Evolutionary conservation across 2,113 vertebrate species (phyloP).

Genomic region (Halcyon senegalensis): DNA sequence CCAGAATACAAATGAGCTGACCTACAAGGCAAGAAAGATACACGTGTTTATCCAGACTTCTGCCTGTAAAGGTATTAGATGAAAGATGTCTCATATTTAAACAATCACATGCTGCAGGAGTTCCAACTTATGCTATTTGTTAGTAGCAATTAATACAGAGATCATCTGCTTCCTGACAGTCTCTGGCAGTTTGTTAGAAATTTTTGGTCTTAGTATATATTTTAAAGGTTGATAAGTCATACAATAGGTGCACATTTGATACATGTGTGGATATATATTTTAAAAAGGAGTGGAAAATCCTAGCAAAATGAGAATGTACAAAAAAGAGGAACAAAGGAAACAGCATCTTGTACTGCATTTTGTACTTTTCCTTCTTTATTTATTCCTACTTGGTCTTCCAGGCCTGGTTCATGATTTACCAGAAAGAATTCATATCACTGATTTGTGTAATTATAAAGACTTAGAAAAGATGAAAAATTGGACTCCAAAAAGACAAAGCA

Average conservation of each 20-base stretch:
- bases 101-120: not conserved
- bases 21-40: not conserved
- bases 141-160: not conserved
- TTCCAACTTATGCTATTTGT: not conserved
- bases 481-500: not conserved
- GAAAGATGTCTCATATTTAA: slow-evolving; percentile 2
- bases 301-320: not conserved
- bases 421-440: not conserved
- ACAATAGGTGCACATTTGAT: not conserved
- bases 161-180: slow-evolving; percentile 26
- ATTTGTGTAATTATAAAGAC: not conserved
- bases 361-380: not conserved
- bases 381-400: not conserved
- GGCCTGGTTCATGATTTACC: not conserved
- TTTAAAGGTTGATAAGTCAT: slow-evolving; percentile 13
- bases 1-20: not conserved
- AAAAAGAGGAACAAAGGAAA: not conserved
- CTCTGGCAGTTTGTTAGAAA: slow-evolving; percentile 2
- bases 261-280: not conserved
- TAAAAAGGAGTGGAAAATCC: not conserved
- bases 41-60: not conserved
- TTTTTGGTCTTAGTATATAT: not conserved
- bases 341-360: not conserved
- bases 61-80: not conserved
- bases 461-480: not conserved